These are phyloP conservation scores for Prionailurus bengalensis DNA, from an alignment of 2,113 vertebrate species.

Conservation along the genomic window DNA sequence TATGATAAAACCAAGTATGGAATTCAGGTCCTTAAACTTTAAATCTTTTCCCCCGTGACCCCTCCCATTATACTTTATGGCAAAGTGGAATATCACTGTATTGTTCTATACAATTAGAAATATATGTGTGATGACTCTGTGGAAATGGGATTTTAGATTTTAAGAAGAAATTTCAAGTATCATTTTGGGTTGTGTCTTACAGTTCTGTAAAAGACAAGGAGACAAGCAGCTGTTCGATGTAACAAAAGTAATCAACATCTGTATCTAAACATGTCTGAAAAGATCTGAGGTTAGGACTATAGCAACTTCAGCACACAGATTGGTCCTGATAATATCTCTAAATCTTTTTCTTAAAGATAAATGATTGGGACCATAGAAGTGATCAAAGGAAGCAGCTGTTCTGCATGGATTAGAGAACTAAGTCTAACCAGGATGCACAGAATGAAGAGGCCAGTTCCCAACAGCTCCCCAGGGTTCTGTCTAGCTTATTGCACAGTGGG, in stretches of 20 bases:
- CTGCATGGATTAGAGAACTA: not conserved
- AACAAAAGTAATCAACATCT: not conserved
- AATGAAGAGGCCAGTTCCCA: not conserved
- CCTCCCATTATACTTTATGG: not conserved
- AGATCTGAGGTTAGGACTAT: not conserved
- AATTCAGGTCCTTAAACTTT: not conserved
- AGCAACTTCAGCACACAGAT: not conserved
- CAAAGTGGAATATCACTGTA: not conserved
- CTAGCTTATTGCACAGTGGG: not conserved
- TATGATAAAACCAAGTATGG: not conserved
- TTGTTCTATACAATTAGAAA: not conserved
- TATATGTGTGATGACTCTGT: not conserved
- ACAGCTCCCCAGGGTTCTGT: not conserved
- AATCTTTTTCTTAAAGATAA: conserved; percentile 6
- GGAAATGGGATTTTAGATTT: not conserved
- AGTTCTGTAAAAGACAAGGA: not conserved
- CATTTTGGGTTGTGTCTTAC: not conserved
- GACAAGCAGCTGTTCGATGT: not conserved
- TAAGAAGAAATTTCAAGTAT: conserved; percentile 27
- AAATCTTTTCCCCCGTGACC: not conserved
- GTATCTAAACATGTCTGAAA: not conserved
- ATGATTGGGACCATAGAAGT: not conserved
- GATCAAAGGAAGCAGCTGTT: not conserved
- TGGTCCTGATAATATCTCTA: not conserved
- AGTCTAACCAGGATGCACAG: not conserved